Conservation (phyloP, 2,113 vertebrate species). For the Struthio camelus region DNA sequence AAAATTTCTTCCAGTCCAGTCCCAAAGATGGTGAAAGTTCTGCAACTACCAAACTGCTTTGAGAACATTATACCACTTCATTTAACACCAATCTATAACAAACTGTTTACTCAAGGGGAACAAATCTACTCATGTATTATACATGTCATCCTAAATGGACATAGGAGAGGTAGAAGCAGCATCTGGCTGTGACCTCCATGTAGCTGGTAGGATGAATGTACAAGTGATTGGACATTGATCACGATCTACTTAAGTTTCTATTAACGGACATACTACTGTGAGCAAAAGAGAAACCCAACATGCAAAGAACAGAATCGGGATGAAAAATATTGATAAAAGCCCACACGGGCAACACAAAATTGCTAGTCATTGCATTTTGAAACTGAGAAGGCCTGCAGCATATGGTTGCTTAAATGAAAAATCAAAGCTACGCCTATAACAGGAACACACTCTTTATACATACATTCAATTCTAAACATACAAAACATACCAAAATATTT, state of each 20-base stretch:
- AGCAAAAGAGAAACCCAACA: background rate
- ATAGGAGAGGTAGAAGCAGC: background rate
- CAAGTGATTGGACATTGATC: background rate
- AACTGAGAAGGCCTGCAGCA: background rate
- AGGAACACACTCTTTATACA: background rate
- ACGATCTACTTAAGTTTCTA: background rate
- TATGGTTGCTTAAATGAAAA: background rate
- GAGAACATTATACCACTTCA: background rate
- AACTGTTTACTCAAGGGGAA: background rate
- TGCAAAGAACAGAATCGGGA: background rate
- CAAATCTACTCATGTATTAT: background rate
- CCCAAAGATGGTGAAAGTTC: background rate
- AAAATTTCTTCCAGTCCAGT: background rate
- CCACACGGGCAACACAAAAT: background rate
- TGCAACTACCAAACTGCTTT: background rate
- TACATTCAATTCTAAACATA: background rate
- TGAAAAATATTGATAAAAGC: background rate
- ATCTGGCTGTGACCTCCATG: background rate
- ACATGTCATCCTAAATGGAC: accelerated
- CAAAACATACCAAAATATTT: background rate
- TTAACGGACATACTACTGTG: background rate
- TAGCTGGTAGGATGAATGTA: background rate
- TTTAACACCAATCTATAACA: background rate
- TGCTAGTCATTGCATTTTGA: background rate
- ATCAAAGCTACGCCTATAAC: background rate